Conservation (phyloP, 1,140 invertebrate species). For the Aphelinus certus region DNA sequence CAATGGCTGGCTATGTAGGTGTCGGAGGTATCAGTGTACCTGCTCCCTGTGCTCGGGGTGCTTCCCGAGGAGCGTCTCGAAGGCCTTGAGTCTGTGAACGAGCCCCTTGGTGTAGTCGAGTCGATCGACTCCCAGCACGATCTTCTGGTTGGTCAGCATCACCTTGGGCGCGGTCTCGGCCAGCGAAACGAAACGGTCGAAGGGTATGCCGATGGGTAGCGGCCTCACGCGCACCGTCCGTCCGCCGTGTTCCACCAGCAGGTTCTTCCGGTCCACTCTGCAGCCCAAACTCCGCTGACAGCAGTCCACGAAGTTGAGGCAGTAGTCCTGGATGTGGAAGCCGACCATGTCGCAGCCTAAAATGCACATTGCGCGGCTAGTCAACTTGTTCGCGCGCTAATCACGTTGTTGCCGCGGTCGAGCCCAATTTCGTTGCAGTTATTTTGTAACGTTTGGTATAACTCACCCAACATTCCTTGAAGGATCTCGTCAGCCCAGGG, state of each 20-base stretch:
- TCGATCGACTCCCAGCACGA: slow-evolving; percentile 87
- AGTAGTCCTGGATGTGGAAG: slow-evolving; percentile 92
- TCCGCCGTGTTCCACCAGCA: slow-evolving; percentile 87
- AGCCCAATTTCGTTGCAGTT: too few relatives aligned
- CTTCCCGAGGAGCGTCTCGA: slow-evolving; percentile 84
- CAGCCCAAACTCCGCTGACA: slow-evolving; percentile 88
- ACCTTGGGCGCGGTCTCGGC: slow-evolving; percentile 82
- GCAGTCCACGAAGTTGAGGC: slow-evolving; percentile 91
- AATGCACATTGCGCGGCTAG: slow-evolving; percentile 30
- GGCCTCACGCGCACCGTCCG: slow-evolving; percentile 84
- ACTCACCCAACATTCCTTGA: slow-evolving; percentile 83
- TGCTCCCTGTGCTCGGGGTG: slow-evolving; percentile 88
- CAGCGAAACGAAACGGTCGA: slow-evolving; percentile 84
- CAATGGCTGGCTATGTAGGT: not conserved
- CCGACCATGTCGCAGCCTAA: slow-evolving; percentile 89
- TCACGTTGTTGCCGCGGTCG: too few relatives aligned
- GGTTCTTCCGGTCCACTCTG: slow-evolving; percentile 85
- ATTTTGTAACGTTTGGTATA: too few relatives aligned
- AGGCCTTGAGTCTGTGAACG: slow-evolving; percentile 84
- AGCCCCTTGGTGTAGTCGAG: slow-evolving; percentile 93
- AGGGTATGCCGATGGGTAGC: slow-evolving; percentile 88
- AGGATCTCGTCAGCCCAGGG: slow-evolving; percentile 92
- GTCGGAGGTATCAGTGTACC: slow-evolving; percentile 58
- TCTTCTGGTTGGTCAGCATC: slow-evolving; percentile 76
- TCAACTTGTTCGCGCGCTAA: too few relatives aligned